Conservation (phyloP, 1,140 invertebrate genomes). For the Diploscapter pachys region DNA sequence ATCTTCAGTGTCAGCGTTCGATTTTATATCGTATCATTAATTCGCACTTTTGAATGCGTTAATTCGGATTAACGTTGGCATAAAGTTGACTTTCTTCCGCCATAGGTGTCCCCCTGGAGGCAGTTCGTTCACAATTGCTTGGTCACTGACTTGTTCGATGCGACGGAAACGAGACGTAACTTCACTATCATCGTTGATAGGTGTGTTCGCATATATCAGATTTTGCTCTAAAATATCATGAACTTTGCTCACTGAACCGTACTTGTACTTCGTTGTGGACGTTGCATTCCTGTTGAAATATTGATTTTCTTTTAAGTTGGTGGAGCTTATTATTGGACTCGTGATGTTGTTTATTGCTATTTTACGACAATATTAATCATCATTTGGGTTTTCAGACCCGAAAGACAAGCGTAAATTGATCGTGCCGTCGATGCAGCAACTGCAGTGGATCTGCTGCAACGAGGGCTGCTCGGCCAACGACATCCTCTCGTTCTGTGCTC, state of each 20-base stretch:
- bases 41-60: no score
- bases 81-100: no score
- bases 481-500: slow-evolving; percentile 37
- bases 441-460: slow-evolving; percentile 36
- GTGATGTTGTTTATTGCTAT: background rate
- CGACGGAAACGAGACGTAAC: slow-evolving; percentile 17
- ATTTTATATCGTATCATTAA: no score
- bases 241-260: background rate
- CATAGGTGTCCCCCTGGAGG: slow-evolving; percentile 29
- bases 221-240: background rate
- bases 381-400: background rate
- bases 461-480: slow-evolving; percentile 35
- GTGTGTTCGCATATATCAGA: background rate
- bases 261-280: background rate
- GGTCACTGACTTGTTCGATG: slow-evolving; percentile 33
- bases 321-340: background rate
- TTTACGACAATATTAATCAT: background rate
- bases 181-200: background rate
- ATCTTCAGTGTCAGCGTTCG: no score
- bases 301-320: background rate
- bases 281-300: background rate
- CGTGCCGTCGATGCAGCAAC: slow-evolving; percentile 34
- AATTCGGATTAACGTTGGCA: no score
- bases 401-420: slow-evolving; percentile 12
- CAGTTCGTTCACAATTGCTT: slow-evolving; percentile 28